These are phyloP conservation scores for Melieria picta DNA, from an alignment of 2,888 invertebrate genomes.

Conservation along the genomic window DNA sequence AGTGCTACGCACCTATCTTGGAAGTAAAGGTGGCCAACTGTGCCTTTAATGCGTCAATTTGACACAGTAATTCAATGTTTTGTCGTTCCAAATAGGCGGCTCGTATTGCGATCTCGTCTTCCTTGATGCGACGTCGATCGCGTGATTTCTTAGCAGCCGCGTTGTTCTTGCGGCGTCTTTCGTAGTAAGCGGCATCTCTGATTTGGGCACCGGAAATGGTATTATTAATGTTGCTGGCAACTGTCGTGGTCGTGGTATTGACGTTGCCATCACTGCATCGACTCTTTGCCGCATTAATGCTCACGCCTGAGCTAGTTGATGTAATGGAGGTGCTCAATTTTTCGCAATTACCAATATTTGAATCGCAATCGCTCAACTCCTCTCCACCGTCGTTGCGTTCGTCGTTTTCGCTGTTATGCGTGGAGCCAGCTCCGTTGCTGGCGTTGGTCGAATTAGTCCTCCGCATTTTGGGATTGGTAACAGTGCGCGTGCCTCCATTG, in stretches of 20 bases:
- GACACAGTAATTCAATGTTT: constrained; percentile 79
- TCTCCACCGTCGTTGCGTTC: constrained; percentile 56
- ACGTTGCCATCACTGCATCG: constrained; percentile 16
- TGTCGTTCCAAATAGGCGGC: constrained; percentile 89
- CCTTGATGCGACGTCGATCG: constrained; percentile 88
- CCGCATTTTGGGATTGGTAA: constrained; percentile 79
- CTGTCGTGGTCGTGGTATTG: constrained; percentile 23
- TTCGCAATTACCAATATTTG: constrained; percentile 54
- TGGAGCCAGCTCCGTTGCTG: constrained; percentile 43
- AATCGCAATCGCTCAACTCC: constrained; percentile 62
- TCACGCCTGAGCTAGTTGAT: background rate
- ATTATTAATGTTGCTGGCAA: constrained; percentile 30
- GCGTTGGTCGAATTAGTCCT: constrained; percentile 65
- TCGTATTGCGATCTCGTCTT: constrained; percentile 90
- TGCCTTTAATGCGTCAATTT: constrained; percentile 73
- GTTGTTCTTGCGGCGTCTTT: constrained; percentile 90
- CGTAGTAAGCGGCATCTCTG: constrained; percentile 87
- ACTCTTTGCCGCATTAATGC: background rate
- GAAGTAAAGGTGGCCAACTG: constrained; percentile 68
- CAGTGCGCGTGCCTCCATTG: constrained; percentile 70
- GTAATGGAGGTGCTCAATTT: constrained; percentile 36
- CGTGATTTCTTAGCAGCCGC: constrained; percentile 94
- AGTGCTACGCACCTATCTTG: constrained; percentile 43
- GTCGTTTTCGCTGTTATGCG: constrained; percentile 57
- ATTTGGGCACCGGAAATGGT: constrained; percentile 53